phyloP scores from a whole-genome alignment of 1,140 invertebrate species.

The Plodia interpunctella region DNA sequence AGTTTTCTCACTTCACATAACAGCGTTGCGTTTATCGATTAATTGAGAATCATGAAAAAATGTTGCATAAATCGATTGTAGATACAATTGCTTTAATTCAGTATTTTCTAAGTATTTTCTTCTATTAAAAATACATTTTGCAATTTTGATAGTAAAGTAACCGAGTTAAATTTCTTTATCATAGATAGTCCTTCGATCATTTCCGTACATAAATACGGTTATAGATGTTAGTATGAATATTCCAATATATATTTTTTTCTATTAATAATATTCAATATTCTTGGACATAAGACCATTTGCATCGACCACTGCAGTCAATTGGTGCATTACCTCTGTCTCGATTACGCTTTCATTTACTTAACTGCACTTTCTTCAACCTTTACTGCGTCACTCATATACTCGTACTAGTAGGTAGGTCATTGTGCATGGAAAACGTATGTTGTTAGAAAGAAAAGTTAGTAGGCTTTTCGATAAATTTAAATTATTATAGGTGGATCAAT shows the following conservation, averaged over 20 bases:
- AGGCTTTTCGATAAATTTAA: too few relatives aligned
- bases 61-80: too few relatives aligned
- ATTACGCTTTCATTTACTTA: slow-evolving; percentile 11
- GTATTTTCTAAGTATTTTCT: too few relatives aligned
- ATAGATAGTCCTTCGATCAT: too few relatives aligned
- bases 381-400: slow-evolving; percentile 11
- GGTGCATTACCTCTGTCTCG: not conserved
- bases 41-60: too few relatives aligned
- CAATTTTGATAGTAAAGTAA: not conserved
- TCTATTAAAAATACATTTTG: too few relatives aligned
- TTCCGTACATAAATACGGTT: too few relatives aligned
- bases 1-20: not conserved
- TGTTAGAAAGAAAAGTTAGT: not conserved
- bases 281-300: not conserved
- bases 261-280: not conserved
- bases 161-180: too few relatives aligned
- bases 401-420: not conserved
- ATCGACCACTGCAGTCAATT: not conserved
- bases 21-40: not conserved
- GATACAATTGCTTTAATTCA: too few relatives aligned
- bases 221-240: too few relatives aligned
- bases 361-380: slow-evolving; percentile 11
- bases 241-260: not conserved
- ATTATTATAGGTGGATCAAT: too few relatives aligned
- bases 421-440: not conserved